Percentiles rank a stretch among this genome's conserved stretches.
phyloP scores from a whole-genome alignment of 1,140 invertebrate species.

The Calephelis nemesis region DNA sequence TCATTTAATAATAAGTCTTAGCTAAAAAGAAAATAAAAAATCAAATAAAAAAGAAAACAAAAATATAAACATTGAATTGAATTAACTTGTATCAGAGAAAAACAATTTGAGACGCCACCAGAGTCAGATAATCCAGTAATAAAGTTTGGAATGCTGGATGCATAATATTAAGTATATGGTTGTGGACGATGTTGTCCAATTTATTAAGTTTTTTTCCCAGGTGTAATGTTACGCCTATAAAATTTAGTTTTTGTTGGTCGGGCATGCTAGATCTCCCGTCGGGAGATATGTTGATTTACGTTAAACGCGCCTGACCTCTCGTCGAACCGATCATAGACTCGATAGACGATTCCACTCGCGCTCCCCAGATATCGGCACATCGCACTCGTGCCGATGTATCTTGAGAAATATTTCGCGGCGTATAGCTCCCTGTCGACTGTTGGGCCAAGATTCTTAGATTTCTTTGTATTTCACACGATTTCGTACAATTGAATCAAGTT shows the following conservation, averaged over 20 bases:
- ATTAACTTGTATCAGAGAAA: background rate
- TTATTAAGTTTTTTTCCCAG: constrained; percentile 68
- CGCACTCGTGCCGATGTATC: constrained; percentile 73
- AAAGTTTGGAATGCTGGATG: constrained; percentile 8
- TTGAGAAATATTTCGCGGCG: constrained; percentile 71
- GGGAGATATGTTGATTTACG: constrained; percentile 78
- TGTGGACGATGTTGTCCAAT: constrained; percentile 57
- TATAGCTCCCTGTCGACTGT: constrained; percentile 52
- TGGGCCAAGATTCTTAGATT: constrained; percentile 64
- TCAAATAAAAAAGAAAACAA: too few relatives aligned
- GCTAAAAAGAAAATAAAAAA: too few relatives aligned
- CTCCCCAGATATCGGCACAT: constrained; percentile 68
- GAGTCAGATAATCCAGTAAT: constrained; percentile 3
- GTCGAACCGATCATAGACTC: constrained; percentile 71
- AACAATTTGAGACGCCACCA: background rate
- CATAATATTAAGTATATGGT: constrained; percentile 29
- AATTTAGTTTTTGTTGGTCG: constrained; percentile 71
- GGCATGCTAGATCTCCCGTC: constrained; percentile 73
- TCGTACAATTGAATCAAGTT: constrained; percentile 46
- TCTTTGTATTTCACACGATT: constrained; percentile 73
- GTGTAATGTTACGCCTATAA: constrained; percentile 75
- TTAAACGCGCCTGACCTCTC: constrained; percentile 75
- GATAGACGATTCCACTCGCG: constrained; percentile 74
- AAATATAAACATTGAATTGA: too few relatives aligned
- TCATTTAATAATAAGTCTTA: too few relatives aligned